Conservation (phyloP, 2,888 invertebrate species). For the Torymus auratus region DNA sequence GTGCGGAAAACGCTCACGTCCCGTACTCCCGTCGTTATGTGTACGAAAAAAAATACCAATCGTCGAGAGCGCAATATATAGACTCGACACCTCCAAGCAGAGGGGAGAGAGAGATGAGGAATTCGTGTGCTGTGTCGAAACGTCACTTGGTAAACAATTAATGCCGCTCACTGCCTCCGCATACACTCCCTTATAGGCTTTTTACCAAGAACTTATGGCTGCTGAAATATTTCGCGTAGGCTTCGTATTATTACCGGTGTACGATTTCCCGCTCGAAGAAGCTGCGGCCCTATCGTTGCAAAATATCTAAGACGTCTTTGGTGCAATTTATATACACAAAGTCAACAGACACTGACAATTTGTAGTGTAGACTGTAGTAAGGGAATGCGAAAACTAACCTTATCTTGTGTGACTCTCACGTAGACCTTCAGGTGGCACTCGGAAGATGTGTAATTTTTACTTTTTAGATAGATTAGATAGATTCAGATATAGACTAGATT, state of each 20-base stretch:
- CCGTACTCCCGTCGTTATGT: not conserved
- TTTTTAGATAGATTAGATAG: too few species aligned
- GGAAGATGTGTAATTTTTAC: conserved; percentile 1
- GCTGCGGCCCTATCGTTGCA: too few species aligned
- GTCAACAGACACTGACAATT: conserved; percentile 48
- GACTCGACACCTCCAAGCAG: conserved; percentile 6
- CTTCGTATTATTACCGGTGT: too few species aligned
- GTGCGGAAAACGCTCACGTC: conserved; percentile 24
- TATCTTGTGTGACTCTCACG: conserved; percentile 38
- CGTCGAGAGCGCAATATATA: conserved; percentile 20
- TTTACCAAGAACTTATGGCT: too few species aligned
- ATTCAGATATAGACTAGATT: too few species aligned
- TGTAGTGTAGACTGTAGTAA: not conserved
- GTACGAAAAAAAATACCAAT: conserved; percentile 24
- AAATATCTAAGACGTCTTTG: conserved; percentile 21
- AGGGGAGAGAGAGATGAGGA: conserved; percentile 27
- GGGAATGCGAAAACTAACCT: conserved; percentile 51
- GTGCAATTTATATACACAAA: conserved; percentile 38
- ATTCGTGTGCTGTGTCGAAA: conserved; percentile 46
- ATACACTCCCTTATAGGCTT: too few species aligned
- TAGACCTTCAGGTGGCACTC: conserved; percentile 53
- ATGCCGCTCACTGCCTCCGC: not conserved
- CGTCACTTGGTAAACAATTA: conserved; percentile 57
- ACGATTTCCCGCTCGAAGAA: too few species aligned
- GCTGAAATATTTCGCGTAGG: too few species aligned